Conservation (phyloP, 2,113 vertebrate genomes). For the Nannospalax galili region DNA sequence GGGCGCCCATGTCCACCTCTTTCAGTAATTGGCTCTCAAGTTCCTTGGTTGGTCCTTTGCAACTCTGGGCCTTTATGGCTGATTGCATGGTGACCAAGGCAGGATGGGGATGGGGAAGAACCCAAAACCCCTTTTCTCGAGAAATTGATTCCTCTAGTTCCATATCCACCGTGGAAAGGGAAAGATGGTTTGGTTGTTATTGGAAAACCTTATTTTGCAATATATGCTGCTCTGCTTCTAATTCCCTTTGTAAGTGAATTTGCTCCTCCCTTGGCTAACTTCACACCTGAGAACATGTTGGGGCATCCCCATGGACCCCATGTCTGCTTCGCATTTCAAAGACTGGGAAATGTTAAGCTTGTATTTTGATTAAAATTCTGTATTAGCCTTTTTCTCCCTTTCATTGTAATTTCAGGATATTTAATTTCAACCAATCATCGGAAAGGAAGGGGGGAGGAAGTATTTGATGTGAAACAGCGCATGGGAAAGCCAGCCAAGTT, state of each 20-base stretch:
- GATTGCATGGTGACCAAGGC: fast-evolving
- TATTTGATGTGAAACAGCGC: constrained; percentile 79
- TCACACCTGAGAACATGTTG: constrained; percentile 66
- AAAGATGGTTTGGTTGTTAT: not conserved
- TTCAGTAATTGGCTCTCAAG: not conserved
- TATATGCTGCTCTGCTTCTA: not conserved
- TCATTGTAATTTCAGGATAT: constrained; percentile 77
- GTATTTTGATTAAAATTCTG: constrained; percentile 76
- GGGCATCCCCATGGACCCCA: not conserved
- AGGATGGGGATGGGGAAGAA: not conserved
- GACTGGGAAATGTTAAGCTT: constrained; percentile 72
- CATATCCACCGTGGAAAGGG: not conserved
- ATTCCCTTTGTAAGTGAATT: not conserved
- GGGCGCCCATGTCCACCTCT: constrained; percentile 79
- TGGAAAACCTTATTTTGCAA: not conserved
- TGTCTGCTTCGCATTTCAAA: constrained; percentile 67
- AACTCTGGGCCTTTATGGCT: not conserved
- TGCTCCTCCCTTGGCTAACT: not conserved
- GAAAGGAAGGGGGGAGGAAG: constrained; percentile 18
- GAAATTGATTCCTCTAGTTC: not conserved
- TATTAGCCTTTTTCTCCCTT: constrained; percentile 32
- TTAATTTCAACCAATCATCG: constrained; percentile 74
- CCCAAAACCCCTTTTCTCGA: not conserved
- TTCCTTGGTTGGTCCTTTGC: not conserved
- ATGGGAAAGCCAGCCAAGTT: constrained; percentile 76